Evolutionary conservation across 1,140 invertebrate species (phyloP), one percentile per base, ranked within the genome.

Genomic region (Hycleus cichorii): DNA sequence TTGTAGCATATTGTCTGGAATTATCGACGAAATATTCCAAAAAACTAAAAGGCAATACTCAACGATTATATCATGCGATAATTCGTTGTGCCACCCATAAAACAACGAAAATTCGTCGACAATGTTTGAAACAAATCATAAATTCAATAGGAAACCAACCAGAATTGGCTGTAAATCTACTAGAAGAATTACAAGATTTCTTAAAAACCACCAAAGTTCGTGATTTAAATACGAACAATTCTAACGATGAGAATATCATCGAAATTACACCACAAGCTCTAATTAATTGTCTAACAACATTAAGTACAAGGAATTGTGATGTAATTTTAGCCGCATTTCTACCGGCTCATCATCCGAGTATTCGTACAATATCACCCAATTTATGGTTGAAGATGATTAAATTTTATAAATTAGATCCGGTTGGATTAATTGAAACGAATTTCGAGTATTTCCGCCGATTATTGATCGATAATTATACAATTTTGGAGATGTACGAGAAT

Each of bases 271-370:
- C 70, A 6, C 63, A 70, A 57, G 58, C 62, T 11, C 27, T 71
- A 9, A 58, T 69, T n/a, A 77, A 81, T 50, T 76, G 75, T 68
- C 69, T 82, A 51, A 74, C 72, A 38, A 75, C 77, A 0, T 56
- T 82, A 40, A 82, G 80, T 70, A 76, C 78, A 8, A 75, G 65
- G 57, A 75, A 60, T 64, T 74, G 74, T 73, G 74, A 79, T 53
- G 80, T 85, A 47, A 71, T 74, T 0, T 63, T 86, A 49, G 83
- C 85, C 47, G 74, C 81, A 10, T 69, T 93, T 8, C 75, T 85
- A 26, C 79, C 84, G 39, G 77, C 80, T 27, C 86, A 91, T 73
- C 81, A 90, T 73, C 87, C 86, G 5, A 75, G 79, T 5, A 78
- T 87, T 10, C 66, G 79, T 52, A 77, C 76, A 49, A 69, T 77